Conservation (phyloP, 2,888 invertebrate species). For the Cataglyphis altisquamis region DNA sequence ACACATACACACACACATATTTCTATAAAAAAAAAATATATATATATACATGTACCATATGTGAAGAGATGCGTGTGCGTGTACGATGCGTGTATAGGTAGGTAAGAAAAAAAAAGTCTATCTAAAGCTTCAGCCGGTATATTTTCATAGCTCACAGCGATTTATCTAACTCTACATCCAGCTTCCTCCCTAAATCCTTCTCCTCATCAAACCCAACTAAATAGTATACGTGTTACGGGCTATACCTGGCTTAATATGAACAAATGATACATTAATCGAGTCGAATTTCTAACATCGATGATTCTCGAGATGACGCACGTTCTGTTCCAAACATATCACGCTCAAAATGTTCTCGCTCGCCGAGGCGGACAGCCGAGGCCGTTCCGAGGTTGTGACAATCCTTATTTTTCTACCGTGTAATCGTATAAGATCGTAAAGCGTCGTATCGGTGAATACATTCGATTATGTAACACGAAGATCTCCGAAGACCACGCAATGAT, state of each 20-base stretch:
- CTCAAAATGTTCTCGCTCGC: slow-evolving; percentile 11
- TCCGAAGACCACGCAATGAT: neutral
- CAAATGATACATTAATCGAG: slow-evolving; percentile 6
- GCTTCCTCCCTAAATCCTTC: slow-evolving; percentile 21
- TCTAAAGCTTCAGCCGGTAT: slow-evolving; percentile 71
- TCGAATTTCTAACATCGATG: neutral
- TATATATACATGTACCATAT: slow-evolving; percentile 58
- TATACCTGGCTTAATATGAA: slow-evolving; percentile 40
- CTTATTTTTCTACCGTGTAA: slow-evolving; percentile 69
- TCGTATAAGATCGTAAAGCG: slow-evolving; percentile 14
- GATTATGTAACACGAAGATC: slow-evolving; percentile 8
- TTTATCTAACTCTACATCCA: slow-evolving; percentile 66
- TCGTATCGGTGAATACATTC: neutral
- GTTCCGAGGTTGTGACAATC: slow-evolving; percentile 59
- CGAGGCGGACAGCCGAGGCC: neutral
- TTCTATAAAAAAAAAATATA: slow-evolving; percentile 43
- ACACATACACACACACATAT: slow-evolving; percentile 57
- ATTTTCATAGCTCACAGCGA: slow-evolving; percentile 80
- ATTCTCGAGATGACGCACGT: slow-evolving; percentile 14
- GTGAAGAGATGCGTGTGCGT: slow-evolving; percentile 57
- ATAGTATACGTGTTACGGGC: slow-evolving; percentile 31
- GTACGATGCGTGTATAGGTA: slow-evolving; percentile 58
- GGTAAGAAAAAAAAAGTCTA: slow-evolving; percentile 36
- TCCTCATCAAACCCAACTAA: slow-evolving; percentile 11
- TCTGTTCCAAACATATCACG: slow-evolving; percentile 33